These are phyloP conservation scores for Neomonachus schauinslandi DNA, from an alignment of 2,113 vertebrate species.

Conservation along the genomic window DNA sequence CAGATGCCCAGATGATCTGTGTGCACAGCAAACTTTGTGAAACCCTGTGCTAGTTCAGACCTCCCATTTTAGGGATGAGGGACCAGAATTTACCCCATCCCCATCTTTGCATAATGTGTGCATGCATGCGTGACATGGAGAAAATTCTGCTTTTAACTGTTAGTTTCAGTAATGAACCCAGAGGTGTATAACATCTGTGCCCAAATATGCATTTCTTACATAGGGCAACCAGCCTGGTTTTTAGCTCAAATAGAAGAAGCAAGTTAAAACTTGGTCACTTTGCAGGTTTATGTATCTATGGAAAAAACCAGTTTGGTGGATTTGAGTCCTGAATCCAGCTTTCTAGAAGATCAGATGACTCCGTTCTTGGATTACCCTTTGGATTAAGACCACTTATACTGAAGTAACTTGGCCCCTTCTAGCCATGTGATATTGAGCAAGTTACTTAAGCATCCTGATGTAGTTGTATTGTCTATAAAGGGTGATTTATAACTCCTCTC, in stretches of 20 bases:
- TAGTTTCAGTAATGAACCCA: not conserved
- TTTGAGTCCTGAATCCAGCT: not conserved
- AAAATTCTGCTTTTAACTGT: not conserved
- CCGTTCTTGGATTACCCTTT: not conserved
- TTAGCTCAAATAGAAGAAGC: not conserved
- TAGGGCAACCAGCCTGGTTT: not conserved
- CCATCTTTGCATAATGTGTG: not conserved
- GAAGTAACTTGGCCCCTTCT: not conserved
- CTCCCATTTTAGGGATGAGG: not conserved
- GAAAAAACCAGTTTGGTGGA: not conserved
- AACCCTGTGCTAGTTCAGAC: not conserved
- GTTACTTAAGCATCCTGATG: not conserved
- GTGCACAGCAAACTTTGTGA: not conserved
- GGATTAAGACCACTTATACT: not conserved
- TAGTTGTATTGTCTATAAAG: not conserved
- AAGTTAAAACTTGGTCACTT: not conserved
- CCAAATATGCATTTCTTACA: not conserved
- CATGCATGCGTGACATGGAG: accelerated
- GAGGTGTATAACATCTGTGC: not conserved
- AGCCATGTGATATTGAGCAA: not conserved
- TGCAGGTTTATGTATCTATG: not conserved
- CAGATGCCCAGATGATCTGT: not conserved
- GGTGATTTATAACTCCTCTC: not conserved
- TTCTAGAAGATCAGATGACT: not conserved
- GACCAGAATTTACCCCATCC: not conserved